These are phyloP conservation scores for Helobdella robusta DNA, from an alignment of 2,888 invertebrate species.

Conservation along the genomic window DNA sequence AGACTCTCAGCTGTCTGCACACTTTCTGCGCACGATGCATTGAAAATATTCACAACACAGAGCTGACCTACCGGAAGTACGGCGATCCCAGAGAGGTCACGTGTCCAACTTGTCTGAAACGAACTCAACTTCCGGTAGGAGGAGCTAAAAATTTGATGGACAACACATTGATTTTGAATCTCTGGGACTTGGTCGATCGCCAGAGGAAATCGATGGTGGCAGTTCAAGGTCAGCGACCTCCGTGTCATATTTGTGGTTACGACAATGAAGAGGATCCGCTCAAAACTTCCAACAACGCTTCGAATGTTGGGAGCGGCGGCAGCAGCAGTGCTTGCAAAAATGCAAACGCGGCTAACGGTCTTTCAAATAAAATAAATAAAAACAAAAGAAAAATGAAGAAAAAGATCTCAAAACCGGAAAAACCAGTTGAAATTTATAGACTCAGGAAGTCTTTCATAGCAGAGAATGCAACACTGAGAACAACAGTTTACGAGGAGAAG, in stretches of 20 bases:
- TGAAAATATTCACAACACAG: constrained; percentile 11
- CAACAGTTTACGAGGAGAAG: neutral
- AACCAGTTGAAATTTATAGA: no score
- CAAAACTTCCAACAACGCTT: neutral
- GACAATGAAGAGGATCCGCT: neutral
- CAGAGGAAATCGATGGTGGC: neutral
- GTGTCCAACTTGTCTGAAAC: constrained; percentile 35
- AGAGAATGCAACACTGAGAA: no score
- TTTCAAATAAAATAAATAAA: no score
- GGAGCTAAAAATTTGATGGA: constrained; percentile 34
- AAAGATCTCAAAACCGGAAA: neutral
- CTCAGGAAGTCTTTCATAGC: no score
- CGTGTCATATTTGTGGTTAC: neutral
- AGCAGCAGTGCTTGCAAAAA: no score
- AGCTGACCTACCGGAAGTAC: constrained; percentile 29
- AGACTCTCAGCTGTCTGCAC: constrained; percentile 36
- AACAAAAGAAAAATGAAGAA: no score
- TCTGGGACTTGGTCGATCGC: constrained; percentile 21
- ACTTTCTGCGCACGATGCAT: constrained; percentile 34
- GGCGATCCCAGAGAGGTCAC: constrained; percentile 34
- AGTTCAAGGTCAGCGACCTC: constrained; percentile 23
- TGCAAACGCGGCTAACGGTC: no score
- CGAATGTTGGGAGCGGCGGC: no score
- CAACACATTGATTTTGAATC: constrained; percentile 34
- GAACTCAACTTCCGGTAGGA: constrained; percentile 33